Conservation (phyloP, 2,113 vertebrate species). For the Malaclemys terrapin region DNA sequence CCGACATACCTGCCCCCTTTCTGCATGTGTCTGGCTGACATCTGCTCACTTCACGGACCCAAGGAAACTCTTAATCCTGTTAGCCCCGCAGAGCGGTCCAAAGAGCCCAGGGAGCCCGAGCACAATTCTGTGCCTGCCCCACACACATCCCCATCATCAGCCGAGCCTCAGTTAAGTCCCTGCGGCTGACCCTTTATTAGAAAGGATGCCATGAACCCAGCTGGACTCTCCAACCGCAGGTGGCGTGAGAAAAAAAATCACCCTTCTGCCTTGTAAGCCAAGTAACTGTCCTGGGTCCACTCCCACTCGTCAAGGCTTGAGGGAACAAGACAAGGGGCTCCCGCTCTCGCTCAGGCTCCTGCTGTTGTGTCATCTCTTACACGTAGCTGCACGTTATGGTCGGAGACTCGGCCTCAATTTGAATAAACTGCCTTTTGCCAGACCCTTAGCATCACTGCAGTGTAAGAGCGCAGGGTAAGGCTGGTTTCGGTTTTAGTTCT, state of each 20-base stretch:
- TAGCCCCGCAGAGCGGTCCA: background rate
- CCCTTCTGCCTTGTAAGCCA: background rate
- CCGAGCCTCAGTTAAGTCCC: background rate
- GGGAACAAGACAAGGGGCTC: background rate
- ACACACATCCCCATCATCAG: background rate
- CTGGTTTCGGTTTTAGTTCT: background rate
- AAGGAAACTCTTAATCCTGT: background rate
- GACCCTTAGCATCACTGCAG: background rate
- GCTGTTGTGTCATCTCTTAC: background rate
- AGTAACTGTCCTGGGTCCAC: background rate
- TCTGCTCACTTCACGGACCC: background rate
- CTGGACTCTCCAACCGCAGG: background rate
- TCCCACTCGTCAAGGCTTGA: background rate
- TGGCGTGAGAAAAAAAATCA: background rate
- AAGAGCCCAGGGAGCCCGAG: background rate
- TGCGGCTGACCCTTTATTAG: background rate
- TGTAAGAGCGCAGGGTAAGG: accelerated
- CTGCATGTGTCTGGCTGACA: background rate
- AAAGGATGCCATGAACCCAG: accelerated
- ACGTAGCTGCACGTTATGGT: background rate
- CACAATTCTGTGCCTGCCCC: background rate
- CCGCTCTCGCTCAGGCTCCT: background rate
- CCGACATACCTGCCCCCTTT: background rate
- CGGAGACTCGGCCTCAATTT: background rate
- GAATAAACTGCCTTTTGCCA: accelerated